Base-by-base conservation (phyloP, 2,888 invertebrate genomes). In the Ceraclea dissimilis region DNA sequence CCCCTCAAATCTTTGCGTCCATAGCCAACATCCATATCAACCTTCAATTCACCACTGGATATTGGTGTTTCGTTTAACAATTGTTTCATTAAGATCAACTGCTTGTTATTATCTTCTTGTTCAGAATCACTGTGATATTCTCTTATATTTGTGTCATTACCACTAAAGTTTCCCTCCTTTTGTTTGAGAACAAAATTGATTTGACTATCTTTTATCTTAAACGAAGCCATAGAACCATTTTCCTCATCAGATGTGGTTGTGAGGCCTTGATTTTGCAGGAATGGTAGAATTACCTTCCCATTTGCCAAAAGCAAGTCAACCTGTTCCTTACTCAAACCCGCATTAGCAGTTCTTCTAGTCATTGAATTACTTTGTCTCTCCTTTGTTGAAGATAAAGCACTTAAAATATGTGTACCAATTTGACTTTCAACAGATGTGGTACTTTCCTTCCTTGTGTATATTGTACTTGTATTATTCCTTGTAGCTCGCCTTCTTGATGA, bases 351-450 rank as follows among this genome's bases (percentile, higher is more conserved):
- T 11, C 72, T 66, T 10, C 71, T 63, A 56, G 69, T 68, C 62
- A 22, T 46, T 2, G 47, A 50, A 18, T 50, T 53, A 8, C 52
- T 26, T 2, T 49, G 49, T 46, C 54, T 57, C 16, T 57, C 59
- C 49, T 57, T 56, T 11, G 56, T 54, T 8, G 59, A 51, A n/a
- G 58, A 56, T 39, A 60, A 22, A 21, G 81, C 80, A 60, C 83
- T 83, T 31, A 85, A 69, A 69, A 86, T 79, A 67, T 85, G 85
- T 34, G 83, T 77, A 51, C 83, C 83, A 47, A 86, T 75, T 69
- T 90, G 89, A 64, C 90, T 90, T 67, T 91, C 91, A 33, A 90
- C 81, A 13, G 90, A 90, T 0, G 89, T 87, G 46, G 86, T 86
- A 68, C 90, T 90, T 50, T 86, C 86, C 66, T 78, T 73, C 64